These are phyloP conservation scores for Brachypalpus laphriformis DNA, from an alignment of 2,888 invertebrate genomes.

Conservation along the genomic window DNA sequence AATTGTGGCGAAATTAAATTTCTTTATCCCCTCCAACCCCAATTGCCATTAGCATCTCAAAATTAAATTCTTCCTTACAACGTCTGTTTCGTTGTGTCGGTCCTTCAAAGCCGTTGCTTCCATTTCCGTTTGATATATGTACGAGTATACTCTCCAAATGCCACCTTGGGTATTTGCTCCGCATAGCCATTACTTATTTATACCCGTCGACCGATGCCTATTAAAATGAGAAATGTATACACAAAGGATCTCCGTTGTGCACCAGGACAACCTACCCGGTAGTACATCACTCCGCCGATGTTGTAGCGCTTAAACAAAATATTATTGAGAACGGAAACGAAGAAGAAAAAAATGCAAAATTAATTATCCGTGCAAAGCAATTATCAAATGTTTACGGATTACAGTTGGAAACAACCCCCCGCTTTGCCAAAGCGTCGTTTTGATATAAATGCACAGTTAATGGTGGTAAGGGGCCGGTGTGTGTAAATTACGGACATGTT, in stretches of 20 bases:
- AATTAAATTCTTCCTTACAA: conserved; percentile 47
- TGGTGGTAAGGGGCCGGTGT: conserved; percentile 9
- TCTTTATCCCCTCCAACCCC: conserved; percentile 14
- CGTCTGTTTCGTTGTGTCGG: background rate
- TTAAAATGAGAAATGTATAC: conserved; percentile 68
- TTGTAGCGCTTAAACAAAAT: conserved; percentile 32
- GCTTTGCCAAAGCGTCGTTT: background rate
- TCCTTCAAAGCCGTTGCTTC: conserved; percentile 23
- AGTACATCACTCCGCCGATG: conserved; percentile 21
- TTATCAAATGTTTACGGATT: conserved; percentile 69
- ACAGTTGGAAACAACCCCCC: conserved; percentile 31
- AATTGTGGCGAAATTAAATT: conserved; percentile 67
- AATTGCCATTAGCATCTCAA: conserved; percentile 50
- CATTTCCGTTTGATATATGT: conserved; percentile 36
- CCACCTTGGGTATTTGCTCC: conserved; percentile 49
- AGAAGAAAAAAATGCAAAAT: conserved; percentile 49
- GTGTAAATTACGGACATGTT: conserved; percentile 56
- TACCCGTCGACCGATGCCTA: conserved; percentile 64
- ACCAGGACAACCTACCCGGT: conserved; percentile 22
- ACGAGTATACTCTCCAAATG: conserved; percentile 16
- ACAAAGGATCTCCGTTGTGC: conserved; percentile 44
- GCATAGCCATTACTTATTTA: conserved; percentile 61
- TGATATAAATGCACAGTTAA: conserved; percentile 41
- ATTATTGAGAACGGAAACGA: conserved; percentile 49
- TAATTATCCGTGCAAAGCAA: conserved; percentile 72